A percentile compares a stretch with the other conserved stretches of the same genome.
phyloP scores from a whole-genome alignment of 1,140 invertebrate genomes.

The Colletes latitarsis region DNA sequence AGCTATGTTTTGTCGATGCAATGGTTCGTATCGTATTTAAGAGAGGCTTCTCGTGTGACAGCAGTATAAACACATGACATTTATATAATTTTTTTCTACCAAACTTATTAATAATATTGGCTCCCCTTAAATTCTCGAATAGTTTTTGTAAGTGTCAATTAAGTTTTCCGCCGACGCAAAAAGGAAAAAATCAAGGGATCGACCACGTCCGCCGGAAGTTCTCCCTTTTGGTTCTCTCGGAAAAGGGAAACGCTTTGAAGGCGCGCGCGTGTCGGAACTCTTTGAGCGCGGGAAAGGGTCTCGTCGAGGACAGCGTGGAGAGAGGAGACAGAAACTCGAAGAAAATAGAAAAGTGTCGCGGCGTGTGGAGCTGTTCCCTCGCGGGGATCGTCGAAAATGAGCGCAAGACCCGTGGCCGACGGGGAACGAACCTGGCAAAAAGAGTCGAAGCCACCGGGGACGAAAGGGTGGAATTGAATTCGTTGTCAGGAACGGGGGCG shows the following conservation, averaged over 20 bases:
- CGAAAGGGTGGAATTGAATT: constrained; percentile 51
- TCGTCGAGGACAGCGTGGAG: background rate
- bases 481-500: constrained; percentile 4
- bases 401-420: background rate
- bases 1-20: too few relatives aligned
- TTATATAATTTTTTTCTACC: too few relatives aligned
- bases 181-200: background rate
- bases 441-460: background rate
- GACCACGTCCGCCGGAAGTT: background rate
- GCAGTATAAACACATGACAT: too few relatives aligned
- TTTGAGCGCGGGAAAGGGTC: background rate
- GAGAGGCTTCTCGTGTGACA: too few relatives aligned
- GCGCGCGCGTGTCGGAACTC: too few relatives aligned
- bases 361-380: background rate
- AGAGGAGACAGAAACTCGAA: background rate
- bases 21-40: too few relatives aligned
- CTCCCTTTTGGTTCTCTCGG: background rate
- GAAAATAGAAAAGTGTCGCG: constrained; percentile 18
- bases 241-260: background rate
- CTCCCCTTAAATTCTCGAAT: too few relatives aligned
- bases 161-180: background rate
- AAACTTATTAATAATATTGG: too few relatives aligned
- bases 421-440: background rate
- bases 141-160: too few relatives aligned
- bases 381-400: constrained; percentile 12